Evolutionary conservation across 2,797 vertebrate genomes (phyloP).

Genomic region (Bufotes viridis): DNA sequence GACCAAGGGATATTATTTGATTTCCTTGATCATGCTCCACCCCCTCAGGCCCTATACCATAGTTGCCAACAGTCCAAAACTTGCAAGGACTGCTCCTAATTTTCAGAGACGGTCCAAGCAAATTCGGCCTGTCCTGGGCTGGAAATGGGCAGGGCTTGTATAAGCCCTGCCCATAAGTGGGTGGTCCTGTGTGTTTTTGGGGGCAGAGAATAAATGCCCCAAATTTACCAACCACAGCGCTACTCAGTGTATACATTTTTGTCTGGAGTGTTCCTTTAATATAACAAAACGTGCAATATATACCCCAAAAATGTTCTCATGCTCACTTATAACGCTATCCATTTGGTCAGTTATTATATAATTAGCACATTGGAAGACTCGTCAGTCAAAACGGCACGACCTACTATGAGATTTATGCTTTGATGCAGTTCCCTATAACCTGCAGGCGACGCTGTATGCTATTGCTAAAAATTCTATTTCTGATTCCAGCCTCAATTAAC

Average conservation of each 20-base stretch:
- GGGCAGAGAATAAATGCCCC: too few species aligned
- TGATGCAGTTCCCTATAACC: background rate
- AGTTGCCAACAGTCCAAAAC: too few species aligned
- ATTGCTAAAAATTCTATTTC: conserved; percentile 8
- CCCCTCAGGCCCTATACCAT: background rate
- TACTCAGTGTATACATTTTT: background rate
- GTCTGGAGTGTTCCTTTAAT: background rate
- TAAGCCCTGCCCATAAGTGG: too few species aligned
- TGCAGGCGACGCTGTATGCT: background rate
- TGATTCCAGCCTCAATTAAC: background rate
- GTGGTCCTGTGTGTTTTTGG: too few species aligned
- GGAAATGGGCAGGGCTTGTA: too few species aligned
- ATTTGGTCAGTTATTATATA: background rate
- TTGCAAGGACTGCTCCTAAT: too few species aligned
- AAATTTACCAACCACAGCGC: too few species aligned
- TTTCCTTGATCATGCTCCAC: background rate
- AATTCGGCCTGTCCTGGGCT: too few species aligned
- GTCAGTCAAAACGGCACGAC: background rate
- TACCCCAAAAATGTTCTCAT: background rate
- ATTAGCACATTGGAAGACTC: conserved; percentile 45
- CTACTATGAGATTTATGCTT: background rate
- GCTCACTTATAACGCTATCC: background rate
- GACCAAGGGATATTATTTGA: background rate
- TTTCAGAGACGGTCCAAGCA: too few species aligned
- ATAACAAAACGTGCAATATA: background rate